Evolutionary conservation across 2,888 invertebrate genomes (phyloP), one percentile per base, ranked within the genome.

Genomic region (Graphium colonna): DNA sequence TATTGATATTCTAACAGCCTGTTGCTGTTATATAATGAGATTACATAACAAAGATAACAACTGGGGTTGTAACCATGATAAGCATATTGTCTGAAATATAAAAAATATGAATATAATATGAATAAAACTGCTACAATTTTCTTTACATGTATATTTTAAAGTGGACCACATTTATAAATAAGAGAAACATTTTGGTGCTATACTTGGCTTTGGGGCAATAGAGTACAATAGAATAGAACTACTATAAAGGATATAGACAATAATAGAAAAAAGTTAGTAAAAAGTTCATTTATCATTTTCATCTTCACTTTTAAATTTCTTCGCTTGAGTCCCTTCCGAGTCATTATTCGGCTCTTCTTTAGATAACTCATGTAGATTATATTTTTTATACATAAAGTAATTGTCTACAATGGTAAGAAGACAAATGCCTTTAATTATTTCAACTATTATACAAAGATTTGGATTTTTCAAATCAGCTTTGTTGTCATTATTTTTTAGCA

Each of bases 401-500:
- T 96, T 92, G 21, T 94, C 94, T 21, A 96, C 92, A 52, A 98
- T 92, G 57, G 95, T 93, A 8, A 98, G 70, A 60, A 96, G 93
- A 66, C 96, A 96, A 65, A 94, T 91, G 17, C 93, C 93, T 68
- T 94, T 94, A 44, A 98, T 92, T 40, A 97, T 90, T 90, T 98
- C 97, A 26, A 97, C 93, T 59, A 97, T 89, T 46, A 98, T 91
- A 3, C 95, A 94, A 33, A 95, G 81, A 56, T 95, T 92, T 8
- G 97, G 94, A 71, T 92, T 91, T 69, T 94, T 94, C 59, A 97
- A 86, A 82, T 97, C 93, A 0, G 95, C 96, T 74, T 93, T 94
- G 73, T 96, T 95, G 28, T 91, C 91, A 0, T 91, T 78, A 77
- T 95, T 94, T 67, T 93, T 93, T 40, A 92, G 80, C 1, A 90